Evolutionary conservation across 2,113 vertebrate species (phyloP).

Genomic region (Megaceryle torquata): DNA sequence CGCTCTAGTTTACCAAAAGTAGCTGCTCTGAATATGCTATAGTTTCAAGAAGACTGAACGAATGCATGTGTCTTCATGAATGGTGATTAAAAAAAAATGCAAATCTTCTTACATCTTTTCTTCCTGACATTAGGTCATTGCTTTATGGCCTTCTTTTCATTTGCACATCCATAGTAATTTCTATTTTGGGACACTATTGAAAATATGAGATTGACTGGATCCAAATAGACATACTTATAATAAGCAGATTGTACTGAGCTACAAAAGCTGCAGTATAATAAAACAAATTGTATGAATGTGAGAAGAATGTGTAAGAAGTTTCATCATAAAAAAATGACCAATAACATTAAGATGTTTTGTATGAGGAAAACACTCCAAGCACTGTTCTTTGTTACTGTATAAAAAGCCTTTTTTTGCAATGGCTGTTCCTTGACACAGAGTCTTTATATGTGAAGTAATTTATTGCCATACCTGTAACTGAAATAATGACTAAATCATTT

Average conservation of each 20-base stretch:
- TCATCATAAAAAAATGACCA: constrained; percentile 67
- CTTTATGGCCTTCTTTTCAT: constrained; percentile 75
- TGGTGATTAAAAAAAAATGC: constrained; percentile 73
- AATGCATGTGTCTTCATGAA: constrained; percentile 73
- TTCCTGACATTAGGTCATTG: constrained; percentile 74
- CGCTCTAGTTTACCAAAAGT: constrained; percentile 72
- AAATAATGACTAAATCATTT: constrained; percentile 76
- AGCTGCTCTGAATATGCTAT: constrained; percentile 69
- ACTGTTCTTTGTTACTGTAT: constrained; percentile 61
- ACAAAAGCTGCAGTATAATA: constrained; percentile 71
- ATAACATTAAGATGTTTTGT: constrained; percentile 70
- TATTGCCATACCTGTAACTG: constrained; percentile 74
- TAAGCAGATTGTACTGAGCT: constrained; percentile 56
- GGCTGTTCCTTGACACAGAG: constrained; percentile 56
- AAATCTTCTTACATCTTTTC: constrained; percentile 75
- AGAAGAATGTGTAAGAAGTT: constrained; percentile 65
- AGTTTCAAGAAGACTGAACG: constrained; percentile 57
- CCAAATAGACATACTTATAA: constrained; percentile 68
- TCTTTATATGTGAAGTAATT: constrained; percentile 73
- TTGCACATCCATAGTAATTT: constrained; percentile 72
- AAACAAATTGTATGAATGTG: constrained; percentile 65
- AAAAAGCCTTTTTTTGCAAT: constrained; percentile 64
- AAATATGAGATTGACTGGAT: constrained; percentile 68
- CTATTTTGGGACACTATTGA: constrained; percentile 72
- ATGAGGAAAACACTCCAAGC: constrained; percentile 48